Evolutionary conservation across 2,113 vertebrate genomes (phyloP), one percentile per base, ranked within the genome.

Genomic region (Proteles cristata): DNA sequence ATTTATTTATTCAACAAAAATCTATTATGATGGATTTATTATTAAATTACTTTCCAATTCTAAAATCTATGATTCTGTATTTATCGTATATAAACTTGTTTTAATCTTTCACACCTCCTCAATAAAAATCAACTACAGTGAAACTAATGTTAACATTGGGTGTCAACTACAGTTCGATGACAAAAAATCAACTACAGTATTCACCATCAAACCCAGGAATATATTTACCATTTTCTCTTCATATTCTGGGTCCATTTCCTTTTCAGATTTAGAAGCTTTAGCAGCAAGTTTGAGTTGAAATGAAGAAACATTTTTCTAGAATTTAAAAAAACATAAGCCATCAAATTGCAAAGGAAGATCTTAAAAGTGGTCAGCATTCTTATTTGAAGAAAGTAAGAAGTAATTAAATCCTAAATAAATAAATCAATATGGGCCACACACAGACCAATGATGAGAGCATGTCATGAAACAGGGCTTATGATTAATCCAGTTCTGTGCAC

Each of bases 151-250:
- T 48, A 48, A 77, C 26, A 45, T 7, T 45, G 25, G 45, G 43
- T 77, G 39, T 25, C 69, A 39, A 39, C 69, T 73, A 39, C 45
- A 48, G 26, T 77, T 77, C 74, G 48, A 31, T 77, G 45, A 31
- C 43, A 48, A 77, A 76, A 97, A 94, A 87, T 71, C 68, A 95
- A 66, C 77, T 74, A 97, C 4, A 7, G 79, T 79, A 96, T 94
- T 95, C 63, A 96, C 82, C 77, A 71, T 95, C 48, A 77, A 95
- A 97, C 81, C 84, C 96, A 96, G 96, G 53, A 93, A 91, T 53
- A 73, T 77, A 98, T 99, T 99, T 97, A 99, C 99, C 99, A 99
- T 99, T 98, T 99, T 99, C 92, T 99, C 99, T 97, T 99, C 99
- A 95, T 99, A 99, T 97, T 99, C 99, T 33, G 99, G 98, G 97